A percentile compares a stretch with the other conserved stretches of the same genome.
These are phyloP conservation scores for Asbolus verrucosus DNA, from an alignment of 1,140 invertebrate genomes.

Conservation along the genomic window DNA sequence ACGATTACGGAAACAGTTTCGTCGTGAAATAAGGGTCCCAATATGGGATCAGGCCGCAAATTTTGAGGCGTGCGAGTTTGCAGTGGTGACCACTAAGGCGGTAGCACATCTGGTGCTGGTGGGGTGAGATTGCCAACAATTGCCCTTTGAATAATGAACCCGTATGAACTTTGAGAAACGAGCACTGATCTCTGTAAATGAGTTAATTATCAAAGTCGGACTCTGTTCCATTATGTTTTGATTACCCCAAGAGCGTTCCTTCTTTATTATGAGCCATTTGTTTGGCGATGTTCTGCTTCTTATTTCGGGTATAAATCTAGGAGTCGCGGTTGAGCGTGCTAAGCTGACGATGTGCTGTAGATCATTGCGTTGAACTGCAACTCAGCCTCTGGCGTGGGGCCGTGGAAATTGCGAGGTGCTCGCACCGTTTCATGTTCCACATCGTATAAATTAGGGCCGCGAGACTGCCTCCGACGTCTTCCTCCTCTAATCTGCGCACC, in stretches of 20 bases:
- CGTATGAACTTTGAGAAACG: slow-evolving; percentile 64
- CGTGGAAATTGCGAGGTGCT: slow-evolving; percentile 44
- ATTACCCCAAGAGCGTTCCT: slow-evolving; percentile 47
- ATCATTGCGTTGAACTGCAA: slow-evolving; percentile 46
- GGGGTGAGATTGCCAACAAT: slow-evolving; percentile 36
- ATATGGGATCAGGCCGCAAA: slow-evolving; percentile 7
- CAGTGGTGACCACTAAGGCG: slow-evolving; percentile 21
- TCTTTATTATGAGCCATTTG: slow-evolving; percentile 55
- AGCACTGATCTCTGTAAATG: slow-evolving; percentile 59
- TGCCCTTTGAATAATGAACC: slow-evolving; percentile 61
- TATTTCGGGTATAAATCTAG: slow-evolving; percentile 52
- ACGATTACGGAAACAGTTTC: no score
- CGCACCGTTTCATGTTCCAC: slow-evolving; percentile 45
- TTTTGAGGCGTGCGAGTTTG: slow-evolving; percentile 14
- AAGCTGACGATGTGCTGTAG: slow-evolving; percentile 49
- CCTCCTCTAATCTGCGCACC: slow-evolving; percentile 37
- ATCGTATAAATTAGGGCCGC: slow-evolving; percentile 45
- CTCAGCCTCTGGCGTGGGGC: slow-evolving; percentile 41
- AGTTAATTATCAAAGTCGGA: slow-evolving; percentile 63
- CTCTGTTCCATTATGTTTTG: slow-evolving; percentile 52
- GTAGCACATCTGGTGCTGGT: slow-evolving; percentile 23
- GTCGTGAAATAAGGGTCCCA: not conserved
- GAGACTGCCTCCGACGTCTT: slow-evolving; percentile 33
- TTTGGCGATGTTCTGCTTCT: slow-evolving; percentile 44
- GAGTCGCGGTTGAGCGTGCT: slow-evolving; percentile 34